Base-by-base conservation (phyloP, 2,888 invertebrate genomes). In the Lasius fuliginosus region DNA sequence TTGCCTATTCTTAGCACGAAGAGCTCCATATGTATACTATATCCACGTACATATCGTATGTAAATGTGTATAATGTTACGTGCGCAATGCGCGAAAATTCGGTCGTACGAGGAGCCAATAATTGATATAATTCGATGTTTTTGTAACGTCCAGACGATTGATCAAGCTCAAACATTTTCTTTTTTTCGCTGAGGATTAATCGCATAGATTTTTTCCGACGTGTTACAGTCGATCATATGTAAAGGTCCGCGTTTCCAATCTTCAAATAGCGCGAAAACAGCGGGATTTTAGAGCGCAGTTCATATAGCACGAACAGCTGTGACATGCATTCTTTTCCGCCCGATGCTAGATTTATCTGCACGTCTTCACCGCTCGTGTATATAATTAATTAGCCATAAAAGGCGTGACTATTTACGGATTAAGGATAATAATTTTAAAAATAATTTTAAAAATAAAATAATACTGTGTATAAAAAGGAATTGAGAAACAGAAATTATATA, bases 1-100 rank as follows among this genome's bases (percentile, higher is more conserved):
- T 92, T 92, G 91, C 92, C 93, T 94, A 94, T 94, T 94, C 94
- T 94, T 94, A 94, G 94, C 92, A 87, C 87, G 91, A 89, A 85
- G 86, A 90, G 91, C 91, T 91, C 91, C 88, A 89, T 90, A 90
- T 91, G 90, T 89, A 82, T 89, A 86, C 85, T 88, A 85, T 87
- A 90, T 87, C 82, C 86, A 82, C 40, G 77, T 77, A 83, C 65
- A 33, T 58, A 58, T 49, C 56, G 86, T 84, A 86, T 82, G 85
- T 87, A 83, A 73, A 87, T 82, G 71, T 64, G 71, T 86, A 40
- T 67, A 83, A 73, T 75, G 67, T 77, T 65, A 71, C 65, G 84
- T 82, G 76, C 65, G 87, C 75, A 79, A 71, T 67, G 83, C 65
- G 58, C 81, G 85, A 86, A 86, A 86, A 89, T 82, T 86, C 83